A percentile compares a stretch with the other conserved stretches of the same genome.
Conservation (phyloP, 2,113 vertebrate genomes). For the Prietella phreatophila region DNA sequence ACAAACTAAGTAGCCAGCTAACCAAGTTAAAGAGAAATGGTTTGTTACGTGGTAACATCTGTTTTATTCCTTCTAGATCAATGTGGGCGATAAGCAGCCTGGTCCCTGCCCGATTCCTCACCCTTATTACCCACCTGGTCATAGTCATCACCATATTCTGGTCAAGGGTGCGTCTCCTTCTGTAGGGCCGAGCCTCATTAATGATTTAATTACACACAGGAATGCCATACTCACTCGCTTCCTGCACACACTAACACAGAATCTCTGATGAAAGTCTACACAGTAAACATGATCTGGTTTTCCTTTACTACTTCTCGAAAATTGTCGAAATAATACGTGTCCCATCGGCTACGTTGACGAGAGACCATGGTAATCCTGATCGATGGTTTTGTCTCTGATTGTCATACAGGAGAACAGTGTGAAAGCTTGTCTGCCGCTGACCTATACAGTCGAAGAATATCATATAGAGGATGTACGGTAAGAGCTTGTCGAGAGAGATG, state of each 20-base stretch:
- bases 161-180: constrained; percentile 76
- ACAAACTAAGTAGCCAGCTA: neutral
- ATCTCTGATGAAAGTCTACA: neutral
- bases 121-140: constrained; percentile 81
- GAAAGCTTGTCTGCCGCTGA: constrained; percentile 78
- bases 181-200: neutral
- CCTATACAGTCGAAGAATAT: constrained; percentile 77
- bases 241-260: neutral
- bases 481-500: constrained; percentile 22
- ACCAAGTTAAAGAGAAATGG: neutral
- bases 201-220: neutral
- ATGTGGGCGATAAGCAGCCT: constrained; percentile 80
- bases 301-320: neutral
- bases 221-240: neutral
- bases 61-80: constrained; percentile 22
- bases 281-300: neutral
- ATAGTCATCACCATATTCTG: constrained; percentile 89
- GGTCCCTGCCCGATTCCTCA: constrained; percentile 83
- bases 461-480: constrained; percentile 76
- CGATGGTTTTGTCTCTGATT: neutral
- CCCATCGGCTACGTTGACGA: neutral
- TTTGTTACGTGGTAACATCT: neutral
- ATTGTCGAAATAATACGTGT: neutral
- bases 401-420: constrained; percentile 81
- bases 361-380: neutral